Evolutionary conservation across 2,113 vertebrate genomes (phyloP).

Genomic region (Pedetes capensis): DNA sequence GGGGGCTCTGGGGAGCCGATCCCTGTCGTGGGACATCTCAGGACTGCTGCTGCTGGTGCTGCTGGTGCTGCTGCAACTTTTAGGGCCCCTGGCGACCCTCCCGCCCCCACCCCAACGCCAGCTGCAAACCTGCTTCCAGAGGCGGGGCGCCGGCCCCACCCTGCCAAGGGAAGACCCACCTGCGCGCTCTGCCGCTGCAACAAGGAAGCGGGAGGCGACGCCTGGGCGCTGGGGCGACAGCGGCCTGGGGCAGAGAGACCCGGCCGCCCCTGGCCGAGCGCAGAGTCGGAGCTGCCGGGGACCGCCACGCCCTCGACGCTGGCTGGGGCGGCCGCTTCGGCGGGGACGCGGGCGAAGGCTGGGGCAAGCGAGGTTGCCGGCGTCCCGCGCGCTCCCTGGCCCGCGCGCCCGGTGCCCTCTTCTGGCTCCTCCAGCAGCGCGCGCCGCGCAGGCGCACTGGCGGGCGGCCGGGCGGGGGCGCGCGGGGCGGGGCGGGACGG

Average conservation of each 20-base stretch:
- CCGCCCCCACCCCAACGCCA: background rate
- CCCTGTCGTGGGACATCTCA: background rate
- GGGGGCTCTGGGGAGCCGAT: background rate
- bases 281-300: background rate
- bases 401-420: background rate
- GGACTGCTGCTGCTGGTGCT: rapidly evolving
- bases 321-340: background rate
- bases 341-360: background rate
- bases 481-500: background rate
- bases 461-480: background rate
- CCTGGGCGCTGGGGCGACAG: background rate
- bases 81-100: background rate
- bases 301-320: constrained; percentile 56
- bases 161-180: constrained; percentile 46
- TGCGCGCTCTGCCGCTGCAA: background rate
- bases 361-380: background rate
- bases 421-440: background rate
- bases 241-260: background rate
- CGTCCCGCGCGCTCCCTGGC: background rate
- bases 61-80: background rate
- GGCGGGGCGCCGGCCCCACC: background rate
- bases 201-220: background rate
- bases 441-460: constrained; percentile 60
- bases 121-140: background rate
- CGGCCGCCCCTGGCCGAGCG: background rate